Percentiles rank a stretch among this genome's conserved stretches.
Conservation (phyloP, 2,888 invertebrate species). For the Macroteleia sp. region DNA sequence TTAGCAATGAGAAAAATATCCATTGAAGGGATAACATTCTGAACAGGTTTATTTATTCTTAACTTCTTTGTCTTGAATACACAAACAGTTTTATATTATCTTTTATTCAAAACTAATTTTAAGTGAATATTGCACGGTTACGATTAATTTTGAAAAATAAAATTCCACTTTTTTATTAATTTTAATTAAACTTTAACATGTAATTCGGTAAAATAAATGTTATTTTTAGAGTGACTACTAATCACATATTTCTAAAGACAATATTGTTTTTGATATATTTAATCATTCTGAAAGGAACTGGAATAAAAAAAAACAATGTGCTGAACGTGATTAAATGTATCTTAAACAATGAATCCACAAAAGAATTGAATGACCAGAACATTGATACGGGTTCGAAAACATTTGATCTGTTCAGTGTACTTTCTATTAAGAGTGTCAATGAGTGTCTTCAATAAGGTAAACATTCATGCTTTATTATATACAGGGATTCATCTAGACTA, state of each 20-base stretch:
- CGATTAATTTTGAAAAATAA: no score
- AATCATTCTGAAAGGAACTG: background rate
- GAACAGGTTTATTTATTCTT: no score
- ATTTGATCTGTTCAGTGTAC: constrained; percentile 52
- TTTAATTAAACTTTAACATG: no score
- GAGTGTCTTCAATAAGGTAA: constrained; percentile 62
- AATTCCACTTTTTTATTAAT: no score
- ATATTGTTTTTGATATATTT: background rate
- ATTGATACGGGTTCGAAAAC: constrained; percentile 43
- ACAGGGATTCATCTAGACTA: constrained; percentile 72
- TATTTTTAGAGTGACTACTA: background rate
- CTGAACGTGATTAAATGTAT: constrained; percentile 9
- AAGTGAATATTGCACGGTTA: no score
- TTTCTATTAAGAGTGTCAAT: constrained; percentile 58
- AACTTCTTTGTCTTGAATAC: background rate
- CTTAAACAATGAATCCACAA: constrained; percentile 35
- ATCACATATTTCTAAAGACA: background rate
- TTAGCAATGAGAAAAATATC: constrained; percentile 7
- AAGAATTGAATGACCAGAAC: constrained; percentile 34
- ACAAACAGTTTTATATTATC: no score
- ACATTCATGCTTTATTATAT: constrained; percentile 67
- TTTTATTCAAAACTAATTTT: no score
- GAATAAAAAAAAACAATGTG: background rate
- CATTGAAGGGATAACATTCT: background rate
- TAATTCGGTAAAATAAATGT: no score